Base-by-base conservation (phyloP, 2,113 vertebrate genomes). In the Lethenteron camtschaticum region DNA sequence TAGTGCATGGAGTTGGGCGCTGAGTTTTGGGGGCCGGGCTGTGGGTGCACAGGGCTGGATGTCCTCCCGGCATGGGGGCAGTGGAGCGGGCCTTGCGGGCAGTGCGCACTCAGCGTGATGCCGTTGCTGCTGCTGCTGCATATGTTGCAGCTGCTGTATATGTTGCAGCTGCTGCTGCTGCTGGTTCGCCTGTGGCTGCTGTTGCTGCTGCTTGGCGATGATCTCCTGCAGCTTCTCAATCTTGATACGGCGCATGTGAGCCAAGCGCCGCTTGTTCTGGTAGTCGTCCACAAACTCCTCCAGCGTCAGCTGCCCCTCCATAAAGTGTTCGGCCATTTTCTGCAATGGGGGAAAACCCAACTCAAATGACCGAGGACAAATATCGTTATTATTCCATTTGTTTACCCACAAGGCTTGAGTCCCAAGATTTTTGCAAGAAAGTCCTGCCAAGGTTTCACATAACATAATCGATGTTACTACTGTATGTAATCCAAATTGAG, bases 211-310 rank as follows among this genome's bases (percentile, higher is more conserved):
- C 75, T 71, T 9, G 70, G 68, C 14, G 71, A 92, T 70, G 3
- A 85, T 73, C 14, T 94, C 90, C 75, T 96, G 90, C n/a, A 96
- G 83, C 74, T 95, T 96, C 70, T 96, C 90, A 2, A 86, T 81
- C 1, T 82, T 80, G 1, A 94, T 87, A 1, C 90, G 83, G 70
- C 89, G 82, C 72, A 82, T 78, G 74, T 94, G 90, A 57, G 87
- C 85, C 9, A 95, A 73, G 6, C 74, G 84, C 73, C 90, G 83
- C 77, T 86, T 81, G 6, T 80, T 72, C 0, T 81, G 77, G 72
- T 91, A 95, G 60, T 77, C 78, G 70, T 95, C 90, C 0, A 95
- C 82, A 71, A 95, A 96, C 0, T 78, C 82, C 68, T 96, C 90
- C 79, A 96, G 69, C 1, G 81, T 72, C 72, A 86, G 79, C 12